Percentiles rank a stretch among this genome's conserved stretches.
Evolutionary conservation across 1,140 invertebrate genomes (phyloP).

Genomic region (Aphelenchoides fujianensis): DNA sequence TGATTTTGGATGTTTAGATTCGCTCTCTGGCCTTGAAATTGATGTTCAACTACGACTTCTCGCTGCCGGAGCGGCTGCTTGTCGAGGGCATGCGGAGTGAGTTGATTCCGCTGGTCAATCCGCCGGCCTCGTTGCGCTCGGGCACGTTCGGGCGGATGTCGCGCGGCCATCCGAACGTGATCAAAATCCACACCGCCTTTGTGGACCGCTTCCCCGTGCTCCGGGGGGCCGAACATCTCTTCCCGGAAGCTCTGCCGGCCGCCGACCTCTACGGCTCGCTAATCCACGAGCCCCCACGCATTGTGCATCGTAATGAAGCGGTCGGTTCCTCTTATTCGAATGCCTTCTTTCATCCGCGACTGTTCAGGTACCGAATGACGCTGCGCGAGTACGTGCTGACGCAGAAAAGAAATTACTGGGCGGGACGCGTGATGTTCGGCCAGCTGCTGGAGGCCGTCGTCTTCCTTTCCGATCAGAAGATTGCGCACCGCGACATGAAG

Average conservation of each 20-base stretch:
- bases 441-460: constrained; percentile 50
- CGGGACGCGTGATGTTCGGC: constrained; percentile 42
- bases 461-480: constrained; percentile 35
- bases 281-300: constrained; percentile 32
- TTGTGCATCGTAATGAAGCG: constrained; percentile 49
- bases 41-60: constrained; percentile 50
- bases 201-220: constrained; percentile 39
- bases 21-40: constrained; percentile 46
- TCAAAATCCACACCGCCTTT: constrained; percentile 48
- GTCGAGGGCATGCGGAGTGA: constrained; percentile 41
- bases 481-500: constrained; percentile 42
- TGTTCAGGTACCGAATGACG: constrained; percentile 46
- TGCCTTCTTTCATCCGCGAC: constrained; percentile 3
- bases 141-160: constrained; percentile 23
- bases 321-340: constrained; percentile 18
- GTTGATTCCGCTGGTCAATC: constrained; percentile 35
- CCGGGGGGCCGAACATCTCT: constrained; percentile 33
- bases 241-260: constrained; percentile 42
- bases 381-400: constrained; percentile 40
- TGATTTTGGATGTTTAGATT: constrained; percentile 21
- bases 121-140: constrained; percentile 22
- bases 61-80: constrained; percentile 27
- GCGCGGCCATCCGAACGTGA: constrained; percentile 40
- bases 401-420: constrained; percentile 40
- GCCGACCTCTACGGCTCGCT: constrained; percentile 17